Conservation (phyloP, 2,888 invertebrate genomes). For the Erebia epiphron region DNA sequence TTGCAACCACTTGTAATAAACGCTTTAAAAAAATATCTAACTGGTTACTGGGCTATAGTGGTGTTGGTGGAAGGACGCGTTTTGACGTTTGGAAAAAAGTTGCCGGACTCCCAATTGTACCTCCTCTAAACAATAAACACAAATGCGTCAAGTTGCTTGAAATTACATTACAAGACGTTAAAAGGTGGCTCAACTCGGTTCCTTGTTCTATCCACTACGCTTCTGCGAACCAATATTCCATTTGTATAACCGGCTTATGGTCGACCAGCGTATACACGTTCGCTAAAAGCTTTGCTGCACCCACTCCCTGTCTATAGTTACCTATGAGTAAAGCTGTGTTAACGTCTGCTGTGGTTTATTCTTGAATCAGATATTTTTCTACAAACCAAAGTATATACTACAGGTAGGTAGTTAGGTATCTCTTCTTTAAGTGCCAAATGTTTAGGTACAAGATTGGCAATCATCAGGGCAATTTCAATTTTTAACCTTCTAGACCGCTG, state of each 20-base stretch:
- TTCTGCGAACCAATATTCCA: slow-evolving; percentile 48
- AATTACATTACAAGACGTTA: slow-evolving; percentile 31
- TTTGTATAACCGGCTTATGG: slow-evolving; percentile 52
- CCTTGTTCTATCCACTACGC: slow-evolving; percentile 32
- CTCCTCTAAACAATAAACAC: neutral
- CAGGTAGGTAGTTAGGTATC: no score
- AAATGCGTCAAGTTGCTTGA: neutral
- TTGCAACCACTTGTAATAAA: slow-evolving; percentile 57
- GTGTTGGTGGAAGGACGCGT: no score
- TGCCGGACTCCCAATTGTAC: no score
- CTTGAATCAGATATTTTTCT: neutral
- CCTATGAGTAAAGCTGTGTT: neutral
- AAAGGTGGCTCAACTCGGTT: slow-evolving; percentile 36
- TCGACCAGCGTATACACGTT: slow-evolving; percentile 45
- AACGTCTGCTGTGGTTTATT: slow-evolving; percentile 4
- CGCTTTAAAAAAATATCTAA: no score
- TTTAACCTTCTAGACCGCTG: no score
- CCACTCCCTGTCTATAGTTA: slow-evolving; percentile 36
- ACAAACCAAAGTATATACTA: neutral
- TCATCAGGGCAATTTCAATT: no score
- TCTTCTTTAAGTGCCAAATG: neutral
- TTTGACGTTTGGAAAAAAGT: no score
- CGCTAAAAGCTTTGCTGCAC: slow-evolving; percentile 62
- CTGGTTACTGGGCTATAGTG: no score
- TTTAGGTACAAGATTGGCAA: no score